Conservation (phyloP, 2,113 vertebrate species). For the Candoia aspera region DNA sequence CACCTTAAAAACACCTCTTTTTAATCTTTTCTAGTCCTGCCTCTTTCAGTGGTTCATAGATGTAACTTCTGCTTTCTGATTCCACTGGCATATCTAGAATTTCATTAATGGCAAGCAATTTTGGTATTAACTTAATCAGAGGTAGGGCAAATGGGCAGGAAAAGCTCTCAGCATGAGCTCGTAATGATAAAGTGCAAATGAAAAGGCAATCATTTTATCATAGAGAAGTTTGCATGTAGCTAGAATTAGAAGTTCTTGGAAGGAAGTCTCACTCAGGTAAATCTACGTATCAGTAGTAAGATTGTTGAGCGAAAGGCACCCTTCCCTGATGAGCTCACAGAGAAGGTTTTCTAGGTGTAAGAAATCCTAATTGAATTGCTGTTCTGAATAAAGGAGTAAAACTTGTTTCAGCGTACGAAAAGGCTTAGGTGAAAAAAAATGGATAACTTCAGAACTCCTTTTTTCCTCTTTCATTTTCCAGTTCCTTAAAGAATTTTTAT, state of each 20-base stretch:
- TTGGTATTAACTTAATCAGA: neutral
- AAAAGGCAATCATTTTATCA: neutral
- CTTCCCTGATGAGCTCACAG: neutral
- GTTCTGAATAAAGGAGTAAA: neutral
- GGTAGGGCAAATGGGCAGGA: neutral
- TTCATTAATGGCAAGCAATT: neutral
- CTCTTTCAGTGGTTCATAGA: neutral
- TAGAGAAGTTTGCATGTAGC: neutral
- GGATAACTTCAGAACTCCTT: neutral
- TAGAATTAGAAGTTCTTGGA: neutral
- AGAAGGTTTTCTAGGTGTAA: neutral
- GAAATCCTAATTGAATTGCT: neutral
- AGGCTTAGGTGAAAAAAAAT: neutral
- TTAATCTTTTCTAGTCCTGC: neutral
- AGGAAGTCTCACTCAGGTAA: neutral
- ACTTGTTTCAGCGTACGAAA: neutral
- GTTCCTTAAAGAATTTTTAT: neutral
- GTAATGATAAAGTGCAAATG: constrained; percentile 1
- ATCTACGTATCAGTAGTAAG: neutral
- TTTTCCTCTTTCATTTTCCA: neutral
- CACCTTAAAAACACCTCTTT: neutral
- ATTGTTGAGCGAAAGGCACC: neutral
- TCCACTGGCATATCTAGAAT: neutral
- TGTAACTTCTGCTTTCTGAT: neutral
- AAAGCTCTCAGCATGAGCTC: neutral